Conservation (phyloP, 35 echinoderm and acorn worm species). For the Ptychodera flava region DNA sequence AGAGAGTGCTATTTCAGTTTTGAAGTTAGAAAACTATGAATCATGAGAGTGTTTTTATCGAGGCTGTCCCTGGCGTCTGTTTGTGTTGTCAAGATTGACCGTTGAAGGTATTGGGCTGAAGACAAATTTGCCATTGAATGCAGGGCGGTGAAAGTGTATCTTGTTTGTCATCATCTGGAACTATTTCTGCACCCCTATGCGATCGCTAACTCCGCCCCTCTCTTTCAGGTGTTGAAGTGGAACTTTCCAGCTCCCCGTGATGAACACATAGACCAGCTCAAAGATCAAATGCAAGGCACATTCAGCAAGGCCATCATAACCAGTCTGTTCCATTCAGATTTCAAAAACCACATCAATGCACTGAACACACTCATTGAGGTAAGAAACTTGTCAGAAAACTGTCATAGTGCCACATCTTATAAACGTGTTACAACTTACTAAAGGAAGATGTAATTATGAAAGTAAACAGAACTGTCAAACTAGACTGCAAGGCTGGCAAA, state of each 20-base stretch:
- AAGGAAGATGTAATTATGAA: too few species aligned
- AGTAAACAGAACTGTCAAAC: too few species aligned
- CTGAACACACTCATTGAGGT: slow-evolving; percentile 64
- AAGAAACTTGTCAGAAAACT: too few species aligned
- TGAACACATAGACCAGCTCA: slow-evolving; percentile 93
- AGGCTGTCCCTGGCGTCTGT: too few species aligned
- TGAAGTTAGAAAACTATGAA: too few species aligned
- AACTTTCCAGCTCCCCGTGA: slow-evolving; percentile 60
- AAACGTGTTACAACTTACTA: too few species aligned
- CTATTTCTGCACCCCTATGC: not conserved
- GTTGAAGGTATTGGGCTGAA: not conserved
- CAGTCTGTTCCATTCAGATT: slow-evolving; percentile 73
- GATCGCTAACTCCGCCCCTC: not conserved
- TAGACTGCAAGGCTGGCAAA: too few species aligned
- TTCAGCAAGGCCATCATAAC: slow-evolving; percentile 55
- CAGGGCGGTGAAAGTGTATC: not conserved
- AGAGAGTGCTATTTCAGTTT: too few species aligned
- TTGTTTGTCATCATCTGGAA: not conserved
- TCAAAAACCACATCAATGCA: slow-evolving; percentile 76
- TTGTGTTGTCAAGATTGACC: too few species aligned
- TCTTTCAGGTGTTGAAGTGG: slow-evolving; percentile 91
- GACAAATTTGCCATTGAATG: not conserved
- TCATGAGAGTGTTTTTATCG: too few species aligned
- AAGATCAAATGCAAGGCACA: slow-evolving; percentile 78
- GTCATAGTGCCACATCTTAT: too few species aligned